A percentile compares a stretch with the other conserved stretches of the same genome.
These are phyloP conservation scores for Ichneumon xanthorius DNA, from an alignment of 2,888 invertebrate genomes.

Conservation along the genomic window DNA sequence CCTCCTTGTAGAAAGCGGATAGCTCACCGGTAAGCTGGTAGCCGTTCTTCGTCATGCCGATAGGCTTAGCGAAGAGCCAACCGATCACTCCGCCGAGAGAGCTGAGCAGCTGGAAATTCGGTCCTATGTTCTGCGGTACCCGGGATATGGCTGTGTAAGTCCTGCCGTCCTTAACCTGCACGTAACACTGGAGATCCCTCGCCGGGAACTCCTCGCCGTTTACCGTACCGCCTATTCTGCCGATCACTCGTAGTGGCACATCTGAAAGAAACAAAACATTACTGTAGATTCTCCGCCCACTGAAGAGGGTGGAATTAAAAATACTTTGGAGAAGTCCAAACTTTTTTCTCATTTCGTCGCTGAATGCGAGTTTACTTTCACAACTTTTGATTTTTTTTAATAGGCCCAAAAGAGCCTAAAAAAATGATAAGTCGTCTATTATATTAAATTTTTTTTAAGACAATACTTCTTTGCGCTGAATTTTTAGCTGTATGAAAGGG, in stretches of 20 bases:
- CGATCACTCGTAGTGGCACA: constrained; percentile 94
- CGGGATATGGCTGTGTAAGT: constrained; percentile 96
- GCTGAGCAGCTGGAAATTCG: constrained; percentile 93
- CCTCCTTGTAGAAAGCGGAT: not conserved
- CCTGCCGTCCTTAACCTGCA: constrained; percentile 94
- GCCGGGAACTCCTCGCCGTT: constrained; percentile 91
- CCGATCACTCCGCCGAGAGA: constrained; percentile 94
- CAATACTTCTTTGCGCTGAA: too few relatives aligned
- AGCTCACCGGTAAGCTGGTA: constrained; percentile 91
- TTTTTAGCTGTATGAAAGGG: too few relatives aligned
- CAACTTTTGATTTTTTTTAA: not conserved
- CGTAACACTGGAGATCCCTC: constrained; percentile 95
- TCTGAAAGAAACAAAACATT: constrained; percentile 85
- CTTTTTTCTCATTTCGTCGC: not conserved
- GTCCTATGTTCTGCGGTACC: constrained; percentile 91
- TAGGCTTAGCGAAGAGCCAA: constrained; percentile 96
- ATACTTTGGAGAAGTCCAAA: not conserved
- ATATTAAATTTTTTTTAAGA: too few relatives aligned
- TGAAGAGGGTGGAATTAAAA: not conserved
- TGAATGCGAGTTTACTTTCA: not conserved
- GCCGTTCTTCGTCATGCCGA: constrained; percentile 92
- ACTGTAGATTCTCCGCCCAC: not conserved
- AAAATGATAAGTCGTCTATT: not conserved
- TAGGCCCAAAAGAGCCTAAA: too few relatives aligned
- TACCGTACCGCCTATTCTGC: constrained; percentile 93